A percentile compares a stretch with the other conserved stretches of the same genome.
Conservation (phyloP, 2,888 invertebrate species). For the Disparrhopalites patrizii region DNA sequence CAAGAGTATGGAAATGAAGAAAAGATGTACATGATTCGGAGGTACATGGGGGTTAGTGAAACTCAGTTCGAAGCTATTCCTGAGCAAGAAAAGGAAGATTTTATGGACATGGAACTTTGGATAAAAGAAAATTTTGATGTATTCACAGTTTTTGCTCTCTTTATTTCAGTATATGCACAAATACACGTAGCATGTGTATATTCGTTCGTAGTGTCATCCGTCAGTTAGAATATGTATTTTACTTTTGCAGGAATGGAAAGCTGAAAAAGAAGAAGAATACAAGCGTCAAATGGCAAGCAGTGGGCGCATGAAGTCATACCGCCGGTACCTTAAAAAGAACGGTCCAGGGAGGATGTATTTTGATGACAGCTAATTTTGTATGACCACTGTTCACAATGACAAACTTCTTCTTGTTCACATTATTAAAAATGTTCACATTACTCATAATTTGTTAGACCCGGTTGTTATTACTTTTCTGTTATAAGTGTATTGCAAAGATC, state of each 20-base stretch:
- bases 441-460: too few relatives aligned
- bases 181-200: too few relatives aligned
- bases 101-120: conserved; percentile 74
- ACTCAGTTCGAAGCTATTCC: conserved; percentile 62
- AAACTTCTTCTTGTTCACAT: neutral
- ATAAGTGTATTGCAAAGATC: too few relatives aligned
- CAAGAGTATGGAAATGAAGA: conserved; percentile 77
- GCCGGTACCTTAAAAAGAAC: conserved; percentile 85
- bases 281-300: conserved; percentile 81
- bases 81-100: conserved; percentile 69
- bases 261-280: conserved; percentile 75
- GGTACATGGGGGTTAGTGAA: conserved; percentile 61
- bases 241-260: conserved; percentile 63
- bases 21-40: conserved; percentile 77
- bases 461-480: too few relatives aligned
- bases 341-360: conserved; percentile 88
- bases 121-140: conserved; percentile 68
- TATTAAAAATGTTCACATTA: neutral
- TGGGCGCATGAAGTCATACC: conserved; percentile 79
- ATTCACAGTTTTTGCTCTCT: too few relatives aligned
- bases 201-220: neutral
- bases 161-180: too few relatives aligned
- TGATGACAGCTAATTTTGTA: conserved; percentile 58
- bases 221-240: neutral
- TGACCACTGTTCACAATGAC: neutral